phyloP scores from a whole-genome alignment of 2,888 invertebrate species.

The Hemistola chrysoprasaria region DNA sequence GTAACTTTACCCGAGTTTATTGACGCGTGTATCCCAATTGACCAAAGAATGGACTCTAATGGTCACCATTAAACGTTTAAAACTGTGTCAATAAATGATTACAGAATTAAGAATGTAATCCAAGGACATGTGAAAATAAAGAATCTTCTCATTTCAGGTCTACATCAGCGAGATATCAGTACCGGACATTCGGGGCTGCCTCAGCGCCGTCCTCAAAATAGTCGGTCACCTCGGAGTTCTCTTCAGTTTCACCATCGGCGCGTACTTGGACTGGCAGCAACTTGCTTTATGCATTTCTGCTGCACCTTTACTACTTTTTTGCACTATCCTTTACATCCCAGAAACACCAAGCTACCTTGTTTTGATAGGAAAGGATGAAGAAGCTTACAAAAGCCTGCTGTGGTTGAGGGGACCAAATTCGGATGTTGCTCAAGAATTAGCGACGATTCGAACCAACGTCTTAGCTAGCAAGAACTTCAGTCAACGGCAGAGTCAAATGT shows the following conservation, averaged over 20 bases:
- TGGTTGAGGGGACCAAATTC: constrained; percentile 92
- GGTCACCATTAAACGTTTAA: too few relatives aligned
- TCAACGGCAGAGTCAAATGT: constrained; percentile 66
- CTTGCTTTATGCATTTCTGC: constrained; percentile 91
- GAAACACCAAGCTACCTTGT: constrained; percentile 95
- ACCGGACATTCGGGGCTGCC: constrained; percentile 91
- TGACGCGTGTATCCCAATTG: too few relatives aligned
- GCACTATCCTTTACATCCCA: constrained; percentile 90
- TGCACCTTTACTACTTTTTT: constrained; percentile 89
- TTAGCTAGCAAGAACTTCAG: constrained; percentile 78
- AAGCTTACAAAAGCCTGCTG: constrained; percentile 84
- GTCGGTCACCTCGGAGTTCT: constrained; percentile 93
- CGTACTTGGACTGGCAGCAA: constrained; percentile 92
- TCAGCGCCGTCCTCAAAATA: constrained; percentile 93
- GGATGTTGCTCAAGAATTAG: constrained; percentile 89
- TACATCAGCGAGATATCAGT: constrained; percentile 96
- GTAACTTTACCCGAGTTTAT: too few relatives aligned
- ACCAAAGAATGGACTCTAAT: too few relatives aligned
- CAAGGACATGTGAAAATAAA: not conserved
- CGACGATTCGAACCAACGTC: constrained; percentile 87
- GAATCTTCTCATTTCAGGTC: constrained; percentile 77
- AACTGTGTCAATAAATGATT: too few relatives aligned
- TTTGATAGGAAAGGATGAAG: constrained; percentile 87
- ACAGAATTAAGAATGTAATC: too few relatives aligned
- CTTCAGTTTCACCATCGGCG: constrained; percentile 91